A percentile compares a stretch with the other conserved stretches of the same genome.
phyloP scores from a whole-genome alignment of 2,888 invertebrate species.

The Cheilosia soror region DNA sequence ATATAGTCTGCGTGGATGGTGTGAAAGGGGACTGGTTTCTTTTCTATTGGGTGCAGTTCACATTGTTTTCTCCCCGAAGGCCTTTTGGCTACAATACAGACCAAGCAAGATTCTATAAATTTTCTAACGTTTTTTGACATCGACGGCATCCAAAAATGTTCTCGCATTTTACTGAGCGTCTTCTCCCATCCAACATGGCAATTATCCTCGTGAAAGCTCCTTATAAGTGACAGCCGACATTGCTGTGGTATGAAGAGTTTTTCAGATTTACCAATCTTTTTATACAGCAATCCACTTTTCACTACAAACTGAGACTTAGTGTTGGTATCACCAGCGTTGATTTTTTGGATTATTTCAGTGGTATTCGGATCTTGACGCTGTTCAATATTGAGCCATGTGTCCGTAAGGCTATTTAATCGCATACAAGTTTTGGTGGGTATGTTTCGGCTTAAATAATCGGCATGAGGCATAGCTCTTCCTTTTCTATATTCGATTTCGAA shows the following conservation, averaged over 20 bases:
- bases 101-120: slow-evolving; percentile 5
- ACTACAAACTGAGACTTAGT: background rate
- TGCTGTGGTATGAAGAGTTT: slow-evolving; percentile 1
- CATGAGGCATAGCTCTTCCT: slow-evolving; percentile 7
- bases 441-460: slow-evolving; percentile 10
- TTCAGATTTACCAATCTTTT: background rate
- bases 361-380: slow-evolving; percentile 18
- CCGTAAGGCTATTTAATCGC: slow-evolving; percentile 11
- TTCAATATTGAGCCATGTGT: background rate
- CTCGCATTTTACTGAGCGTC: slow-evolving; percentile 45
- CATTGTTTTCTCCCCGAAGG: background rate
- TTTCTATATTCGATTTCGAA: slow-evolving; percentile 48
- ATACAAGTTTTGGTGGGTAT: background rate
- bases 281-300: background rate
- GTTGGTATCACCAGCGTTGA: slow-evolving; percentile 7
- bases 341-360: slow-evolving; percentile 7
- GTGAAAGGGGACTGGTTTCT: slow-evolving; percentile 10
- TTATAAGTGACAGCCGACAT: too few species aligned
- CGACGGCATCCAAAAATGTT: slow-evolving; percentile 61
- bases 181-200: slow-evolving; percentile 39
- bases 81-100: slow-evolving; percentile 21
- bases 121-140: slow-evolving; percentile 12
- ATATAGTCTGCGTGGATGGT: slow-evolving; percentile 14
- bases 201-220: slow-evolving; percentile 17
- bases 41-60: slow-evolving; percentile 25